These are phyloP conservation scores for Hoplodrina ambigua DNA, from an alignment of 2,888 invertebrate species.

Conservation along the genomic window DNA sequence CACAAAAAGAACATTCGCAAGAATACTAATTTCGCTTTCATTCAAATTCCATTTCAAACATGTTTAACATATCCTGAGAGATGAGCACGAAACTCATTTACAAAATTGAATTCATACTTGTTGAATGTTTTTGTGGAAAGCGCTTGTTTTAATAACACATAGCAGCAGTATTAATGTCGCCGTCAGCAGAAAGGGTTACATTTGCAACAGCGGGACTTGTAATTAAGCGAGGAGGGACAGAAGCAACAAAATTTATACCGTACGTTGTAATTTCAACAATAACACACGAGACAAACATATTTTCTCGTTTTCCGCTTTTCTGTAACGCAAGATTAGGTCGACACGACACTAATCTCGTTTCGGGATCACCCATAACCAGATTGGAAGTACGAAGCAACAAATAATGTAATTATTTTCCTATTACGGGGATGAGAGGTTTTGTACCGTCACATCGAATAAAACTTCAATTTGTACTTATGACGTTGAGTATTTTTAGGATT, in stretches of 20 bases:
- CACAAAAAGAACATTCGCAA: constrained; percentile 16
- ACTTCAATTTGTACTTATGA: constrained; percentile 40
- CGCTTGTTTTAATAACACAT: constrained; percentile 53
- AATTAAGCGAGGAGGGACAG: constrained; percentile 66
- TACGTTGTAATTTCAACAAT: constrained; percentile 62
- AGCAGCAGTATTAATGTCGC: constrained; percentile 45
- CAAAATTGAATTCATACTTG: constrained; percentile 49
- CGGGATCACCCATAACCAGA: constrained; percentile 32
- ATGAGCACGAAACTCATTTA: constrained; percentile 34
- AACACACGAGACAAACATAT: constrained; percentile 44
- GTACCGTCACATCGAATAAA: constrained; percentile 35
- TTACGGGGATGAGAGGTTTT: constrained; percentile 46
- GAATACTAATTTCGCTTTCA: constrained; percentile 13
- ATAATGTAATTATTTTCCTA: constrained; percentile 55
- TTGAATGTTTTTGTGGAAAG: constrained; percentile 52
- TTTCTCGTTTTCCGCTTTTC: constrained; percentile 23
- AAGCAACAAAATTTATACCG: constrained; percentile 60
- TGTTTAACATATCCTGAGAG: constrained; percentile 30
- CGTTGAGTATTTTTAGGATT: constrained; percentile 31
- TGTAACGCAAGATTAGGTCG: constrained; percentile 26
- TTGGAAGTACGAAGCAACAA: constrained; percentile 37
- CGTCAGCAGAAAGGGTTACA: constrained; percentile 57
- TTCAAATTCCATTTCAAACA: constrained; percentile 33
- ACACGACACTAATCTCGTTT: constrained; percentile 26
- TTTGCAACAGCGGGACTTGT: constrained; percentile 66